Evolutionary conservation across 2,113 vertebrate genomes (phyloP), one percentile per base, ranked within the genome.

Genomic region (Cebus imitator): DNA sequence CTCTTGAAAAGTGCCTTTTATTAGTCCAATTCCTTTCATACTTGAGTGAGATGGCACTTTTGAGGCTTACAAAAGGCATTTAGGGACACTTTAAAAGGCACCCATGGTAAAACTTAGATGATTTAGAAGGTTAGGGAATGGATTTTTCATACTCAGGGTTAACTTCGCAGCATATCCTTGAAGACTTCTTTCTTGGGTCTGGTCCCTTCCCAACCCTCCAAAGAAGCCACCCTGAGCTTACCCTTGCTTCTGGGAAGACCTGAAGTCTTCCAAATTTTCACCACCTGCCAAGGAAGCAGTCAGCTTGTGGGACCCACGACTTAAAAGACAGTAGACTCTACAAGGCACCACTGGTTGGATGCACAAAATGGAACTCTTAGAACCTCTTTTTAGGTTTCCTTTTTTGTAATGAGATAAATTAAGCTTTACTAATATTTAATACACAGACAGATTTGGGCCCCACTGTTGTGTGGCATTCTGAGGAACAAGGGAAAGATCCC

Each of bases 351-450:
- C 27, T 48, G 23, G 14, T 16, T 14, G 13, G 16, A 8, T 55
- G 23, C 75, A 27, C 17, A 48, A 75, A 85, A 52, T 78, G 73
- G 88, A 66, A 89, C 43, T 45, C 81, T n/a, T 35, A 82, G 92
- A 91, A 87, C 5, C 8, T 84, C 55, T 90, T 13, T 48, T 48
- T 87, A 25, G 50, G 27, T 82, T 85, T 86, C 76, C 52, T 94
- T 91, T 21, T 88, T n/a, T 73, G 25, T 91, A 50, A 87, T 52
- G 55, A 87, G 45, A 48, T 66, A 50, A 70, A 68, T 37, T 61
- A 96, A 86, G 78, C 8, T 94, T 86, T 87, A 58, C 52, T 93
- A 68, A 90, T 52, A 48, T 50, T 85, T 90, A 91, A 72, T n/a
- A 68, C 2, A 48, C 8, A 75, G 79, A 76, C 61, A 73, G 45